Base-by-base conservation (phyloP, 2,888 invertebrate species). In the Unio delphinus region DNA sequence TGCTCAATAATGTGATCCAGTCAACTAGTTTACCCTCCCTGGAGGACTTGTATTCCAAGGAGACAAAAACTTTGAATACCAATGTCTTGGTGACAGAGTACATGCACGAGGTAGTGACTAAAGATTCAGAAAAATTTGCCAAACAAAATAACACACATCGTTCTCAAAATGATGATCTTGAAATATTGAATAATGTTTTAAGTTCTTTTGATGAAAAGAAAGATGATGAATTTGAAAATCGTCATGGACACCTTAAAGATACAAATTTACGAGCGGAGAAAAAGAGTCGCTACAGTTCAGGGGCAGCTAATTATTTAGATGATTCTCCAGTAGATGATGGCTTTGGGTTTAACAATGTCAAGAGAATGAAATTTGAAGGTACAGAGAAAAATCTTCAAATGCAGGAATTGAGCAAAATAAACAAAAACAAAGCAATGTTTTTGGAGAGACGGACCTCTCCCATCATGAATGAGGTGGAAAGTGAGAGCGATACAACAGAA, bases 41-140 rank as follows among this genome's bases (percentile, higher is more conserved):
- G 55, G 91, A 92, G 73, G 92, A 92, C 72, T 91, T 92, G 73
- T 89, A 87, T 81, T 87, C 91, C 57, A 92, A 93, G 85, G 92
- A 92, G 73, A 91, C 92, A 0, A 93, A 92, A 86, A 92, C 92
- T 1, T 91, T 92, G 59, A 93, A 92, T 80, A 92, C 92, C 0
- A 93, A 93, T 85, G 92, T 93, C 56, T 80, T 88, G 11, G 78
- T 80, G 3, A 82, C 82, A 34, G 84, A 83, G 57, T 82, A 75
- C 30, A 77, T 90, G 65, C 91, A 92, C 73, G 92, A 92, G 66
- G 90, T 90, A 66, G 90, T 92, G 54, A 89, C 91, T 73, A 92
- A 91, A 68, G 92, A 92, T 82, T 92, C 92, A 0, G 92, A 92
- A 70, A 93, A 93, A 81, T 93, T 91, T 86, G 86, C 88, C 26